Evolutionary conservation across 2,888 invertebrate species (phyloP), one percentile per base, ranked within the genome.

Genomic region (Iphiclides podalirius): DNA sequence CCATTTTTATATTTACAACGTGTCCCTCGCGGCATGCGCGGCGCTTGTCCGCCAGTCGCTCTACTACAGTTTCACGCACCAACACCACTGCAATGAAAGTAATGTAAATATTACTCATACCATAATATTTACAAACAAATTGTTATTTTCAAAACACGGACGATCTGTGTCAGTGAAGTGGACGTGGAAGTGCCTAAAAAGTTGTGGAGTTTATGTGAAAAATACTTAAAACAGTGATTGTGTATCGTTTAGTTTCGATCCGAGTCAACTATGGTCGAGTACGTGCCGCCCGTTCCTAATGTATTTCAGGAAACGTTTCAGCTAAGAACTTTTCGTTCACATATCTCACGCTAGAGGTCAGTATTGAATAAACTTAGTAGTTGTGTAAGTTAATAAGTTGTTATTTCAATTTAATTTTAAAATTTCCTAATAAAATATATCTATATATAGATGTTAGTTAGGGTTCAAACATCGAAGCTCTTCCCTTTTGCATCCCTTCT

Each of bases 1-100:
- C 78, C 85, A 86, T 86, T 88, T 87, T 88, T 88, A 87, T 86
- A 87, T 86, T 87, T 88, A 83, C 80, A 79, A 70, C 82, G 81
- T 72, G 77, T 80, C 84, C 81, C 85, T 80, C 76, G 70, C 68
- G 86, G 85, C 86, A 86, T 87, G 86, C 87, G 88, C 87, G 85
- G 72, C 85, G 85, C 79, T 77, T 78, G 78, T 74, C 70, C 72
- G 84, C 76, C 86, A 88, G 87, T 87, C 82, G 76, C 64, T 78
- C 70, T 44, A 50, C 49, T 81, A 85, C 81, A 77, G 79, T 81
- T 76, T 81, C 82, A 82, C 82, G 82, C 80, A 82, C 85, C 69
- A 79, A 83, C 84, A 85, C 77, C 79, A 83, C 74, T 77, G 83
- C 79, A 78, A 74, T 62, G 72, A 79, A 81, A 77, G 71, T 76